phyloP scores from a whole-genome alignment of 2,113 vertebrate genomes.

The Thermophis baileyi region DNA sequence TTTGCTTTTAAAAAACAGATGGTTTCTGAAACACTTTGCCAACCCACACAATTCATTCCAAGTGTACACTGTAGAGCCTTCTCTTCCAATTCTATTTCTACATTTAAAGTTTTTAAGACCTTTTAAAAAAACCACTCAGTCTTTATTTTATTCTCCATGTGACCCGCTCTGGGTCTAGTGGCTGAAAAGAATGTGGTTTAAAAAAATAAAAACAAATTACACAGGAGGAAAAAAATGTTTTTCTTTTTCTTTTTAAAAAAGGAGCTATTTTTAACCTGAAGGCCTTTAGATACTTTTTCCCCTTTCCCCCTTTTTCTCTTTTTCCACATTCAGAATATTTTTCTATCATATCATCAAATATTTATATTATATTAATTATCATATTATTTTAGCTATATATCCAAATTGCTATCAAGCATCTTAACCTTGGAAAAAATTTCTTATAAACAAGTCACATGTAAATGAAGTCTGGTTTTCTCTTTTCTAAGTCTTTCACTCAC shows the following conservation, averaged over 20 bases:
- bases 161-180: conserved; percentile 3
- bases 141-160: conserved; percentile 33
- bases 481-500: fast-evolving
- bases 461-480: background rate
- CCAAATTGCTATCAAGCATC: background rate
- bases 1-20: conserved; percentile 9
- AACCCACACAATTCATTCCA: background rate
- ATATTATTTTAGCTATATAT: background rate
- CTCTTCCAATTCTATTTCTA: fast-evolving
- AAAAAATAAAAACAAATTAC: background rate
- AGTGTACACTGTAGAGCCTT: background rate
- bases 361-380: background rate
- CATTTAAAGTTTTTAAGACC: background rate
- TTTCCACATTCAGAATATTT: background rate
- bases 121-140: conserved; percentile 28
- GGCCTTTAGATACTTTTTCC: background rate
- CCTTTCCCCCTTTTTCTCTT: background rate
- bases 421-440: background rate
- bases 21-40: conserved; percentile 30
- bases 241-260: background rate
- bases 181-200: conserved; percentile 38
- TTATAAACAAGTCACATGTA: background rate
- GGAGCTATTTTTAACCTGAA: conserved; percentile 19
- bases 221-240: background rate
- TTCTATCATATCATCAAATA: background rate